Conservation (phyloP, 2,113 vertebrate genomes). For the Embiotoca jacksoni region DNA sequence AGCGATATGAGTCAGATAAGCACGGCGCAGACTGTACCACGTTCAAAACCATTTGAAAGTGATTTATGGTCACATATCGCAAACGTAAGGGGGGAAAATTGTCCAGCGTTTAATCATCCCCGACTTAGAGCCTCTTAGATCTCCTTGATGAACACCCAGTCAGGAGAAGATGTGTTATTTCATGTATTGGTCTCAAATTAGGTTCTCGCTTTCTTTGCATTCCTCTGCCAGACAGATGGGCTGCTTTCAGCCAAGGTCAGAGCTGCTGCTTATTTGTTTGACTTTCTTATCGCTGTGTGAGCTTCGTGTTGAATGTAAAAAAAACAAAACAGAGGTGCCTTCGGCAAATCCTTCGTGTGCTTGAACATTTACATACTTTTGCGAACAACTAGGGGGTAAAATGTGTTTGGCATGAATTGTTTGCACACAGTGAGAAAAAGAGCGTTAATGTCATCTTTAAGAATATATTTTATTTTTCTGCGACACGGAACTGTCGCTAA, state of each 20-base stretch:
- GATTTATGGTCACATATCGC: conserved; percentile 62
- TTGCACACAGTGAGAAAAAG: not conserved
- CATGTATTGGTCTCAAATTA: conserved; percentile 72
- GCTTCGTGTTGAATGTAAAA: conserved; percentile 13
- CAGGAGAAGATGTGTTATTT: conserved; percentile 57
- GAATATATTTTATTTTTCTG: not conserved
- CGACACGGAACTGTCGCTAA: no score
- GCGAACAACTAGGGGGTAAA: not conserved
- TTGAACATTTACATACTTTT: not conserved
- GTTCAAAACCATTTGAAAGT: conserved; percentile 62
- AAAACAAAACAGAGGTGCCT: conserved; percentile 6
- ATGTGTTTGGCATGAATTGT: not conserved
- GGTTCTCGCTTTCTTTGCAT: conserved; percentile 35
- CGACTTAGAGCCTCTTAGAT: conserved; percentile 54
- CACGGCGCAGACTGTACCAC: conserved; percentile 51
- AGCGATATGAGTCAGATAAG: conserved; percentile 74
- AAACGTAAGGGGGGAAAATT: conserved; percentile 56
- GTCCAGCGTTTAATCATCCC: conserved; percentile 67
- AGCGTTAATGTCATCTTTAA: not conserved
- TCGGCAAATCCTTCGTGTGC: not conserved
- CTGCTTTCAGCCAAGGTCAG: conserved; percentile 58
- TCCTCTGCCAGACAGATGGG: conserved; percentile 40
- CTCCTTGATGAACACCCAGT: conserved; percentile 67
- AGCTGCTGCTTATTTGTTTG: conserved; percentile 48
- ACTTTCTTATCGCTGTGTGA: conserved; percentile 26